Evolutionary conservation across 2,888 invertebrate species (phyloP), one percentile per base, ranked within the genome.

Genomic region (Andrena chrysosceles): DNA sequence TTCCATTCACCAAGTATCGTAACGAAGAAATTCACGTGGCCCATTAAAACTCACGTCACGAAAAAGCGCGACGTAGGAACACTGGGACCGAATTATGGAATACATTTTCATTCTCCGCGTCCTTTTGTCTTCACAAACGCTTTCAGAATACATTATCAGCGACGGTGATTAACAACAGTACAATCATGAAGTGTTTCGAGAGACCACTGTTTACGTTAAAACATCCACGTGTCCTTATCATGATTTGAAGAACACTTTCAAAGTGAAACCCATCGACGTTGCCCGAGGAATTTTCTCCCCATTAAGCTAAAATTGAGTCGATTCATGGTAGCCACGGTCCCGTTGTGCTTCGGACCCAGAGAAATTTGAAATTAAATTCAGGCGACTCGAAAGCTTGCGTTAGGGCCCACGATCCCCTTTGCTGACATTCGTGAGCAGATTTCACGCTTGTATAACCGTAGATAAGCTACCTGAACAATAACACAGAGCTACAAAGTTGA

Each of bases 21-120:
- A 56, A 26, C 56, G 26, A 26, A 23, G 3, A 56, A 26, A 13
- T 56, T 26, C 56, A 23, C 56, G 23, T 26, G 56, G 6, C n/a
- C 3, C 49, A 73, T 82, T 70, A 8, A 8, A n/a, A 83, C 26
- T 60, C 72, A 3, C 8, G 23, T 83, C 84, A 82, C 83, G 82
- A 69, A 26, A 56, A 13, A 26, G 8, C 23, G 42, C 49, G 26
- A 8, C 59, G 67, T 31, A 73, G 35, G 35, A 16, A 16, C 70
- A 74, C 48, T 33, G 69, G 10, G 35, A 13, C 56, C 63, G 73
- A 83, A 81, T 79, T 84, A 75, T 69, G 35, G 49, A 31, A 29
- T 67, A 66, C 59, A 80, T 77, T 80, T 67, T 69, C 62, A 77
- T 74, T 69, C 68, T 35, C 10, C 33, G 49, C 62, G 64, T 7